Percentiles rank a stretch among this genome's conserved stretches.
Conservation (phyloP, 2,888 invertebrate genomes). For the Fabriciana adippe region DNA sequence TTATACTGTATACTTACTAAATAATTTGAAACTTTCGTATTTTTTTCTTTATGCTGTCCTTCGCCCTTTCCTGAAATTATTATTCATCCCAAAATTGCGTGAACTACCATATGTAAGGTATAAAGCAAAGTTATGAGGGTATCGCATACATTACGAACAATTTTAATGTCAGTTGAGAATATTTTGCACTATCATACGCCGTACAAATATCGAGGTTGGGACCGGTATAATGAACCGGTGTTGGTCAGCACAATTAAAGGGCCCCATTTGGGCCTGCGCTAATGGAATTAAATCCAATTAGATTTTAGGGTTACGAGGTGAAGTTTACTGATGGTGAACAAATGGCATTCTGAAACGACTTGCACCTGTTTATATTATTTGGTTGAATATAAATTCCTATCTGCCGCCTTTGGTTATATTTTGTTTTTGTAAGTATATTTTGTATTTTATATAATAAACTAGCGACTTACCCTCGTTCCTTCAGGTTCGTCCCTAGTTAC, state of each 20-base stretch:
- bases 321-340: slow-evolving; percentile 78
- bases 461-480: too few species aligned
- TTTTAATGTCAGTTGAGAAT: slow-evolving; percentile 49
- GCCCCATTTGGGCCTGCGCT: slow-evolving; percentile 77
- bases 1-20: too few species aligned
- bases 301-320: slow-evolving; percentile 80
- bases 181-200: slow-evolving; percentile 50
- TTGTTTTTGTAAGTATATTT: slow-evolving; percentile 48
- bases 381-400: slow-evolving; percentile 60
- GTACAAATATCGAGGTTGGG: slow-evolving; percentile 50
- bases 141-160: slow-evolving; percentile 51
- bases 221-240: slow-evolving; percentile 67
- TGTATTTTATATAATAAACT: not conserved
- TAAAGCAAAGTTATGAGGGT: slow-evolving; percentile 34
- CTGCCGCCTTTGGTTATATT: slow-evolving; percentile 53
- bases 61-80: slow-evolving; percentile 6
- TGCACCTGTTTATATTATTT: slow-evolving; percentile 62
- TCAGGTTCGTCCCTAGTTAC: too few species aligned
- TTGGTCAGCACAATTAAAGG: slow-evolving; percentile 78
- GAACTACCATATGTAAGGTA: slow-evolving; percentile 24
- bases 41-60: too few species aligned
- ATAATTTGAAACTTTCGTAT: too few species aligned
- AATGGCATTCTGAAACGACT: slow-evolving; percentile 71
- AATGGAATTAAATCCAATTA: slow-evolving; percentile 83
- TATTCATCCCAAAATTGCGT: slow-evolving; percentile 62